Percentiles rank a stretch among this genome's conserved stretches.
Conservation (phyloP, 2,888 invertebrate species). For the Leptinotarsa peninsularis region DNA sequence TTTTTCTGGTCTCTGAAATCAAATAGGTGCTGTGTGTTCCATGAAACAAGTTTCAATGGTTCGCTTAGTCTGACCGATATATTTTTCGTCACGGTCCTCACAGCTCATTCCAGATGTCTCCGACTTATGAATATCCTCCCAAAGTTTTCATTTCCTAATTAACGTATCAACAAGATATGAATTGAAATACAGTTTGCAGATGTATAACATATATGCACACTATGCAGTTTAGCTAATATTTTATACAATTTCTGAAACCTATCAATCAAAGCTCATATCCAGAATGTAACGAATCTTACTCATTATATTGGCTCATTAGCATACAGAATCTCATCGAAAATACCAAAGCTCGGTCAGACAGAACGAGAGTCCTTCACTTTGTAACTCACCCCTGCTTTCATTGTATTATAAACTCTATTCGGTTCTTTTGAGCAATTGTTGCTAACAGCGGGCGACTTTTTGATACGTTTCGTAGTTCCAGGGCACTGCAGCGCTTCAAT, state of each 20-base stretch:
- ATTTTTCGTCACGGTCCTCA: no score
- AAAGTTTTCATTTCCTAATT: no score
- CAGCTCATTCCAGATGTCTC: no score
- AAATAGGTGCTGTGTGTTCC: no score
- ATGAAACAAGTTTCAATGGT: no score
- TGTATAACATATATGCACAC: neutral
- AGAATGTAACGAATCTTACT: neutral
- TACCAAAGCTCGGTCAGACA: slow-evolving; percentile 45
- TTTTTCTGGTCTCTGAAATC: no score
- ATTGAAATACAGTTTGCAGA: neutral
- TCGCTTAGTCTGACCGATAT: no score
- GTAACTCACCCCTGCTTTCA: slow-evolving; percentile 45
- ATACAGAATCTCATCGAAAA: slow-evolving; percentile 27
- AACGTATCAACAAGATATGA: neutral
- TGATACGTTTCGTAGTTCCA: slow-evolving; percentile 38
- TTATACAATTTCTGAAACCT: neutral
- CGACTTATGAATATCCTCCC: no score
- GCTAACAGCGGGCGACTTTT: slow-evolving; percentile 39
- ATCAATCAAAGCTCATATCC: neutral
- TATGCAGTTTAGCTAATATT: neutral
- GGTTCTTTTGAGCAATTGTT: slow-evolving; percentile 34
- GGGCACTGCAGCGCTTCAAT: slow-evolving; percentile 4
- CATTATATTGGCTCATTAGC: slow-evolving; percentile 33
- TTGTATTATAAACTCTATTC: slow-evolving; percentile 39
- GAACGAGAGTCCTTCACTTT: slow-evolving; percentile 49